Conservation (phyloP, 2,113 vertebrate genomes). For the Phaethon lepturus region DNA sequence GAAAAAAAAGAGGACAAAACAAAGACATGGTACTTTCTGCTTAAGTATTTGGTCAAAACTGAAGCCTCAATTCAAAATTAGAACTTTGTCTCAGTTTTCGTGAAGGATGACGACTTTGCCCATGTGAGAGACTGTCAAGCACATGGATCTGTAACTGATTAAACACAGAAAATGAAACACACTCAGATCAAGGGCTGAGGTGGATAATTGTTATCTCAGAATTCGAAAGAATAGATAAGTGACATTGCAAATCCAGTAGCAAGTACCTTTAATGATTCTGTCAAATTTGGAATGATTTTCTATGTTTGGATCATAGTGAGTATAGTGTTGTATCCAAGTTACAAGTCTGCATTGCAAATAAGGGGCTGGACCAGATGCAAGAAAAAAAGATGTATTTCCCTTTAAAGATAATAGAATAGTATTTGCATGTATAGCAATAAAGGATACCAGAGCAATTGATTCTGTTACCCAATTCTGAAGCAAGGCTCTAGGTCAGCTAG, state of each 20-base stretch:
- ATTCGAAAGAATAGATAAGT: background rate
- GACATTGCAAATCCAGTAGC: background rate
- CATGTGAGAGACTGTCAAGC: background rate
- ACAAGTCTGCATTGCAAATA: background rate
- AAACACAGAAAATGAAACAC: background rate
- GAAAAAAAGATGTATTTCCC: background rate
- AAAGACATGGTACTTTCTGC: background rate
- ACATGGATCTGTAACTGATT: background rate
- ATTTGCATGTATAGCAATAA: background rate
- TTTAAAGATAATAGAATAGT: background rate
- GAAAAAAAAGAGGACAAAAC: background rate
- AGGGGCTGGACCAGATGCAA: background rate
- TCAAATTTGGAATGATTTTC: background rate
- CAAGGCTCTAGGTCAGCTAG: background rate
- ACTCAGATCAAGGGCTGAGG: background rate
- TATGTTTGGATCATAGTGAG: background rate
- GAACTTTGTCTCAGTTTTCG: background rate
- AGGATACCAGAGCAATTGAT: background rate
- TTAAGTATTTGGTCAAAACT: background rate
- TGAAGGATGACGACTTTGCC: background rate
- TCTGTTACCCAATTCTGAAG: background rate
- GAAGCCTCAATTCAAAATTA: background rate
- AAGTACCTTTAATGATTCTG: background rate
- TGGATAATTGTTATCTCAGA: background rate
- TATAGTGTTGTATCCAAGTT: background rate